Evolutionary conservation across 92 coral and sea anemone species (phyloP), one percentile per base, ranked within the genome.

Genomic region (Actinernus sp.): DNA sequence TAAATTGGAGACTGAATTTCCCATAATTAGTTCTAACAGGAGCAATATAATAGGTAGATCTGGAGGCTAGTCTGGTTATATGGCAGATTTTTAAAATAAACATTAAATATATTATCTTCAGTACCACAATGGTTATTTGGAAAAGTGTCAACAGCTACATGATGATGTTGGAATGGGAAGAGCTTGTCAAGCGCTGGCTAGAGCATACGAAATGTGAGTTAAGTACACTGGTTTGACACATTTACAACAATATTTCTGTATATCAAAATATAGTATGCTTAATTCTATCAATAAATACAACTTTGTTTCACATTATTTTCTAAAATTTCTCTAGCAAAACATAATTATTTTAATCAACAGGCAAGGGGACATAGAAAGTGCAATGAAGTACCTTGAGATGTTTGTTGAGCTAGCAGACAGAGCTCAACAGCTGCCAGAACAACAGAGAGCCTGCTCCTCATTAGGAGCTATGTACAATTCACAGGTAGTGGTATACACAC

Each of bases 141-240:
- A 76, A 36, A 87, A 91, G 38, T 94, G 98, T 59, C 98, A 91
- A 48, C 90, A 91, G 74, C 58, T 57, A 36, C 68, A 85, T 21
- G 98, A 94, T 77, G 88, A 87, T 58, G 91, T 92, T 76, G 98
- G 98, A 46, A 94, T 94, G 97, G 98, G 98, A 50, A 61, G 94
- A 45, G 98, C 97, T 36, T 91, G 97, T 34, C 95, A 79, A 70
- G 98, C 98, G 4, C 40, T 94, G 34, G 98, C 98, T 29, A 87
- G 91, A 65, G 91, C 98, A 4, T 94, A 90, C 73, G 90, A 90
- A 66, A 80, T 91, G 98, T 91, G 87, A 84, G 98, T 67, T 9
- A 6, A 45, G n/a, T n/a, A n/a, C n/a, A n/a, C n/a, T n/a, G n/a
- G n/a, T n/a, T n/a, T n/a, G n/a, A n/a, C n/a, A n/a, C n/a, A n/a